Base-by-base conservation (phyloP, 2,888 invertebrate species). In the Synergus laeviventris region DNA sequence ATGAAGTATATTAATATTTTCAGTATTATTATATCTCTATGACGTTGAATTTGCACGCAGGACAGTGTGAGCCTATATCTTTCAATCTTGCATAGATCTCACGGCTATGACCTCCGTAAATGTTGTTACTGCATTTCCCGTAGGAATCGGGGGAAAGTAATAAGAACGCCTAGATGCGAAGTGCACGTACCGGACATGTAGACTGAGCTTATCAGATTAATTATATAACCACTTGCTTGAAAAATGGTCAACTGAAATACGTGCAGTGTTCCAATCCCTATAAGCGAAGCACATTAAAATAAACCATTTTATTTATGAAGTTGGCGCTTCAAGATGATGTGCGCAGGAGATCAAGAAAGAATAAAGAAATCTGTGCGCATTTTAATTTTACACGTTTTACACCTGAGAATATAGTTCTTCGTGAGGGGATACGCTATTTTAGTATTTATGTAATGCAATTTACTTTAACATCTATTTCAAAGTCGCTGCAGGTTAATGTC, bases 41-140 rank as follows among this genome's bases (percentile, higher is more conserved):
- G 9, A 14, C 1, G 21, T 12, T 24, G 45, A 49, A 70, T 8
- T 70, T 70, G 49, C 49, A 70, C 24, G 66, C 14, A 84, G 83
- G 87, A 87, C 88, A 87, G 84, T 81, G 78, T 79, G 83, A 85
- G 64, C 21, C 2, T 84, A 83, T 86, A 87, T 88, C 87, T 77
- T 56, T 75, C 75, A 81, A 88, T 88, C 88, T 89, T 86, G 88
- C 87, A 89, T 88, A 88, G 88, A 89, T 89, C 88, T 88, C 88
- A 88, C 88, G 88, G 84, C 84, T 84, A 78, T 86, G 87, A 88
- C 87, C 88, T 85, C 86, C 85, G 86, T 85, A 86, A 88, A 88
- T 83, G 87, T 87, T 84, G 80, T 80, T 78, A 78, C 81, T 76
- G 78, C 76, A 77, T 77, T 80, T 84, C 79, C 76, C 76, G 76